A percentile compares a stretch with the other conserved stretches of the same genome.
These are phyloP conservation scores for Drosophila arawakana DNA, from an alignment of 1,140 invertebrate genomes.

Conservation along the genomic window DNA sequence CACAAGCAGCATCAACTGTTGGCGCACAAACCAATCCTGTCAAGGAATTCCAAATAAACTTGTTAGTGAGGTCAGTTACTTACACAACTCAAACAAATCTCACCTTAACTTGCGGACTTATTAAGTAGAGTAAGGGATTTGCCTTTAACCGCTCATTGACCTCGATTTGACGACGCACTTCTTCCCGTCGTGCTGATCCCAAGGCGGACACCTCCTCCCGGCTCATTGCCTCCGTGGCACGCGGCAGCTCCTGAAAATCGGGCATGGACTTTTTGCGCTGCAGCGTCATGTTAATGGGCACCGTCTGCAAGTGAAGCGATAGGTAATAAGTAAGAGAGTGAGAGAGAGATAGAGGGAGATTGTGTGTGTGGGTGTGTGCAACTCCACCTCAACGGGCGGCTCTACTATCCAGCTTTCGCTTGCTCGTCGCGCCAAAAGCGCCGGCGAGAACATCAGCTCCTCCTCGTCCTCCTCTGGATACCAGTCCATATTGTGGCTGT, in stretches of 20 bases:
- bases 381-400: conserved; percentile 89
- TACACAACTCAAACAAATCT: conserved; percentile 63
- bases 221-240: conserved; percentile 92
- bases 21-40: conserved; percentile 98
- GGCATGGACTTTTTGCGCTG: conserved; percentile 98
- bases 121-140: conserved; percentile 96
- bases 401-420: conserved; percentile 94
- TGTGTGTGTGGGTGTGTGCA: neutral
- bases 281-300: conserved; percentile 89
- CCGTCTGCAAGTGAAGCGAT: conserved; percentile 85
- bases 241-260: conserved; percentile 93
- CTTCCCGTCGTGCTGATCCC: conserved; percentile 96
- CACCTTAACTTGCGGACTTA: conserved; percentile 99
- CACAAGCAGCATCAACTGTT: conserved; percentile 97
- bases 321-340: neutral
- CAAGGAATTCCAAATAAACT: neutral
- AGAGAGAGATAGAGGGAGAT: neutral
- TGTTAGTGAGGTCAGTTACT: neutral
- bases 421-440: conserved; percentile 91
- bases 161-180: conserved; percentile 95
- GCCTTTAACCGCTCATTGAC: conserved; percentile 95
- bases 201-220: conserved; percentile 97
- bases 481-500: conserved; percentile 86
- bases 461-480: conserved; percentile 92
- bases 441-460: conserved; percentile 93